Evolutionary conservation across 2,888 invertebrate genomes (phyloP).

Genomic region (Pristionchus arcanus): DNA sequence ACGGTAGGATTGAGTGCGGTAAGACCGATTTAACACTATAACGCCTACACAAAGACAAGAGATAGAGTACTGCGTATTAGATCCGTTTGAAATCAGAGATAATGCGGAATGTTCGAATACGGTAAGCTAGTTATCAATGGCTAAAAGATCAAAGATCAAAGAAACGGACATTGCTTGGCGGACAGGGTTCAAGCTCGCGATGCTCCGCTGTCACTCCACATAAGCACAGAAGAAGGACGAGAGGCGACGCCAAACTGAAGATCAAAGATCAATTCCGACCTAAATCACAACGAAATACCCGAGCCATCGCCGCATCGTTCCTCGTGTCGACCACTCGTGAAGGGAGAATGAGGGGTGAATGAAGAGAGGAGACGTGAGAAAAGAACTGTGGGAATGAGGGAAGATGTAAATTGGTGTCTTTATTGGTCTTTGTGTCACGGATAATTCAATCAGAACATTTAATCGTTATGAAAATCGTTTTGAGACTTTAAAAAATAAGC

Average conservation of each 20-base stretch:
- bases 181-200: not conserved
- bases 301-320: slow-evolving; percentile 1
- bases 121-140: not conserved
- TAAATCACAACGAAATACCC: not conserved
- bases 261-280: not conserved
- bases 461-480: too few species aligned
- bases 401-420: not conserved
- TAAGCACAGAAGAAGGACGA: not conserved
- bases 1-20: too few species aligned
- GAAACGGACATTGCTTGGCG: not conserved
- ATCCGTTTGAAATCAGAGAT: too few species aligned
- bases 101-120: too few species aligned
- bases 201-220: not conserved
- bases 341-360: not conserved
- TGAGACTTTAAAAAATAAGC: too few species aligned
- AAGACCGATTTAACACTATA: too few species aligned
- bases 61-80: too few species aligned
- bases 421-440: too few species aligned
- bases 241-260: not conserved
- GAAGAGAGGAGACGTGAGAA: not conserved
- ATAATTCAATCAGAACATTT: too few species aligned
- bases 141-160: not conserved
- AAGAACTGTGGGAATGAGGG: not conserved
- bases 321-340: slow-evolving; percentile 4
- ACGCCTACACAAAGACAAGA: too few species aligned